phyloP scores from a whole-genome alignment of 1,140 invertebrate genomes.

The Hormaphis cornu region DNA sequence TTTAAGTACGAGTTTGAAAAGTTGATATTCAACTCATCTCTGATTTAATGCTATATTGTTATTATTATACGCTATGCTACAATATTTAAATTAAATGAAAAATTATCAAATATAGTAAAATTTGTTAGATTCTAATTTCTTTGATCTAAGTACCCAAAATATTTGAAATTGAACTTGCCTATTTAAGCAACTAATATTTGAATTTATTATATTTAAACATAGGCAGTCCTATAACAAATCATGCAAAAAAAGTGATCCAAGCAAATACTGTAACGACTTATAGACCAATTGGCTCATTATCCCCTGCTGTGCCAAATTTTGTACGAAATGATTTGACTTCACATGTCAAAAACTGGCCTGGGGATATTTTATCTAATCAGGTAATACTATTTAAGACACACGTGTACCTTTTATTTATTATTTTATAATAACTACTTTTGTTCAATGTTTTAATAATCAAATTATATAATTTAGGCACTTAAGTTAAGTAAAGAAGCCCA shows the following conservation, averaged over 20 bases:
- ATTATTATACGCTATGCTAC: no score
- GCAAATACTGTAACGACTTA: conserved; percentile 36
- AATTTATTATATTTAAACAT: no score
- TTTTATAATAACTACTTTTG: conserved; percentile 7
- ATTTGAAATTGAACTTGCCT: no score
- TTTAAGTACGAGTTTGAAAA: no score
- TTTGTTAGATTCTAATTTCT: no score
- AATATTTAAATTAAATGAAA: no score
- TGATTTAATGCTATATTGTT: no score
- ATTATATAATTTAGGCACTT: conserved; percentile 55
- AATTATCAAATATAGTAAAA: no score
- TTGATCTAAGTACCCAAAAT: no score
- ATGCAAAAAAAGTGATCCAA: conserved; percentile 12
- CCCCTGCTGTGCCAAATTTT: conserved; percentile 78
- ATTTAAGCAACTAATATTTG: no score
- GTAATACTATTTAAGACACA: conserved; percentile 46
- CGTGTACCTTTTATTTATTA: no score
- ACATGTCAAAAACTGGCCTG: conserved; percentile 86
- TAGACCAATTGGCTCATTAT: conserved; percentile 54
- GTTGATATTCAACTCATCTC: no score
- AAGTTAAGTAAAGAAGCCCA: conserved; percentile 76
- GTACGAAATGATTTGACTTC: conserved; percentile 80
- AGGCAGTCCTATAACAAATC: conserved; percentile 19
- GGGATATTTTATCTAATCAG: conserved; percentile 86
- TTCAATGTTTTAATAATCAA: conserved; percentile 21